These are phyloP conservation scores for Glaucopsyche alexis DNA, from an alignment of 2,888 invertebrate genomes.

Conservation along the genomic window DNA sequence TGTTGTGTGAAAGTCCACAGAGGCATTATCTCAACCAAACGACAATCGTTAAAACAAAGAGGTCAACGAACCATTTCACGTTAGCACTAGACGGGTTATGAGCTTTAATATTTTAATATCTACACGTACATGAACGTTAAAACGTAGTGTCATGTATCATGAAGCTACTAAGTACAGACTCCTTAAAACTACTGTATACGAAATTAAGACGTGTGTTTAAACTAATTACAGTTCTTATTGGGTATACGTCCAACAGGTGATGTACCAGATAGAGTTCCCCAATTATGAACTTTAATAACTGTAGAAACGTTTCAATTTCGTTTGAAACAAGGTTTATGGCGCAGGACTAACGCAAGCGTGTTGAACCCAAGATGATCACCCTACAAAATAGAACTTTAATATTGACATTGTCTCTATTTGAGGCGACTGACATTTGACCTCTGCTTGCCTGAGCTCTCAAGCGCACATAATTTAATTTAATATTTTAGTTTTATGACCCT, in stretches of 20 bases:
- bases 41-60: constrained; percentile 22
- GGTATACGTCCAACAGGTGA: background rate
- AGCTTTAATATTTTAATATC: background rate
- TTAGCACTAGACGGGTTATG: constrained; percentile 8
- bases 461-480: constrained; percentile 7
- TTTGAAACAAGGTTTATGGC: background rate
- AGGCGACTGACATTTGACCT: constrained; percentile 33
- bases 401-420: constrained; percentile 32
- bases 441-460: constrained; percentile 8
- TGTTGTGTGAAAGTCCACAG: constrained; percentile 26
- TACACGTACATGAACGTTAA: background rate
- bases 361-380: background rate
- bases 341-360: too few species aligned
- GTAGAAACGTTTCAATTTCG: background rate
- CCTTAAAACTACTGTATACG: background rate
- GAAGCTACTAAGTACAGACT: background rate
- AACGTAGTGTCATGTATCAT: background rate
- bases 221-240: background rate
- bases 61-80: constrained; percentile 16
- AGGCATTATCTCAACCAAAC: constrained; percentile 20
- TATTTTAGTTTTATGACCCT: constrained; percentile 18
- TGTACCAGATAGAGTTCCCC: too few species aligned
- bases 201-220: background rate
- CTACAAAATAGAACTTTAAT: constrained; percentile 12
- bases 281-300: background rate